Percentiles rank a stretch among this genome's conserved stretches.
Evolutionary conservation across 2,888 invertebrate species (phyloP).

Genomic region (Scaptodrosophila latifasciaeformis): DNA sequence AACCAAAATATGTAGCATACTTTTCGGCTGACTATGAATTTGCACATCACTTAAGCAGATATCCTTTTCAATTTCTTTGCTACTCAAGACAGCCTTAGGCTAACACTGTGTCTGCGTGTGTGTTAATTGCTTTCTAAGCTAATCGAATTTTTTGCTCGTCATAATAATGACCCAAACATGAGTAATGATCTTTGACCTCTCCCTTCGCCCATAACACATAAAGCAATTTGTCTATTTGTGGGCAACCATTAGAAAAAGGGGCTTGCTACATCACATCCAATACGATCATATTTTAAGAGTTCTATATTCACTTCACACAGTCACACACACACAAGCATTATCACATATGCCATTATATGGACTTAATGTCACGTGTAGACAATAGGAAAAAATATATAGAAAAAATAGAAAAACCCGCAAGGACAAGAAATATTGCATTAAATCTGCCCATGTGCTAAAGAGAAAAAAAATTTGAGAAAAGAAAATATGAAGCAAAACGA

Average conservation of each 20-base stretch:
- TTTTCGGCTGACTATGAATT: conserved; percentile 32
- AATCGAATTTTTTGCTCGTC: conserved; percentile 65
- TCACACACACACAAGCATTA: conserved; percentile 30
- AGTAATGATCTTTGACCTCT: conserved; percentile 44
- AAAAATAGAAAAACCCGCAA: conserved; percentile 6
- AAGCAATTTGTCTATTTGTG: conserved; percentile 52
- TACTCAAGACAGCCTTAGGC: neutral
- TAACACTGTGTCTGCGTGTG: conserved; percentile 1
- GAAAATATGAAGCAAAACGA: conserved; percentile 11
- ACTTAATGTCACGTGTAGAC: conserved; percentile 51
- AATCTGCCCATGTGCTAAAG: no score
- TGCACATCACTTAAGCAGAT: conserved; percentile 39
- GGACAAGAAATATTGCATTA: no score
- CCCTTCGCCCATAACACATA: no score
- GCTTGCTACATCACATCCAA: no score
- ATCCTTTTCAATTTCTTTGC: conserved; percentile 47
- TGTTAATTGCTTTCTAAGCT: conserved; percentile 64
- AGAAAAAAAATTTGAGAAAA: conserved; percentile 14
- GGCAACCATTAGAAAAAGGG: no score
- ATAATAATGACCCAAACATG: conserved; percentile 39
- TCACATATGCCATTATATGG: conserved; percentile 56
- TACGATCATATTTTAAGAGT: no score
- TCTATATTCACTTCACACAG: no score
- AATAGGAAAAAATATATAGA: conserved; percentile 36
- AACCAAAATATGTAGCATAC: conserved; percentile 28